These are phyloP conservation scores for Macrotis lagotis DNA, from an alignment of 2,113 vertebrate species.

Conservation along the genomic window DNA sequence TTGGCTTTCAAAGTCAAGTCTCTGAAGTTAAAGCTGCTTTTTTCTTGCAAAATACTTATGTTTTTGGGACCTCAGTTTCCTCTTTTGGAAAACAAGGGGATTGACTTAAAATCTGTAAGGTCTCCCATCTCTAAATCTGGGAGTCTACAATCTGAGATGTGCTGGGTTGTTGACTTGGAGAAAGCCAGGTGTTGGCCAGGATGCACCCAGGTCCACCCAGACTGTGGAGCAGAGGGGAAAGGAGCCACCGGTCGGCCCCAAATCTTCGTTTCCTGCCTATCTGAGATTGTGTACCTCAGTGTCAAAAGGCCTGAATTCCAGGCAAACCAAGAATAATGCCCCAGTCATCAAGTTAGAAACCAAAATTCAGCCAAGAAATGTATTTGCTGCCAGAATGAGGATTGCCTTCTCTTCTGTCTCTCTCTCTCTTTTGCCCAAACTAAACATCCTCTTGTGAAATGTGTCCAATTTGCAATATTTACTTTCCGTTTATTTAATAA, in stretches of 20 bases:
- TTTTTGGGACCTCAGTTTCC: neutral
- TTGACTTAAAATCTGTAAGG: neutral
- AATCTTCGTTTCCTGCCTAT: conserved; percentile 39
- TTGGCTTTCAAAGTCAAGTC: no score
- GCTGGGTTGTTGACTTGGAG: neutral
- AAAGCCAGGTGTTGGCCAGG: neutral
- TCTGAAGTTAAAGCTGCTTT: neutral
- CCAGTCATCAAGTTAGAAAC: conserved; percentile 84
- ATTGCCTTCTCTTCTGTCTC: conserved; percentile 77
- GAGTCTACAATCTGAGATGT: neutral
- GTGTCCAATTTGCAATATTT: conserved; percentile 85
- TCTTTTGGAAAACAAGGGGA: neutral
- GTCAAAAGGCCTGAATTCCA: conserved; percentile 77
- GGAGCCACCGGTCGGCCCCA: neutral
- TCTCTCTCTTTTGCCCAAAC: conserved; percentile 72
- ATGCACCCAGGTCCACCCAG: neutral
- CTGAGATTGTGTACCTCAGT: conserved; percentile 55
- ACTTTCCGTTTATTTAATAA: conserved; percentile 88
- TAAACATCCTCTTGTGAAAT: conserved; percentile 87
- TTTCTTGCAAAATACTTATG: neutral
- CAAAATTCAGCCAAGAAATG: conserved; percentile 79
- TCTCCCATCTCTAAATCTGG: neutral
- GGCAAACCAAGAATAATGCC: conserved; percentile 75
- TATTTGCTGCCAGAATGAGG: conserved; percentile 82
- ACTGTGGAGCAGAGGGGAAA: neutral